These are phyloP conservation scores for Psittacula echo DNA, from an alignment of 2,797 vertebrate genomes.

Conservation along the genomic window DNA sequence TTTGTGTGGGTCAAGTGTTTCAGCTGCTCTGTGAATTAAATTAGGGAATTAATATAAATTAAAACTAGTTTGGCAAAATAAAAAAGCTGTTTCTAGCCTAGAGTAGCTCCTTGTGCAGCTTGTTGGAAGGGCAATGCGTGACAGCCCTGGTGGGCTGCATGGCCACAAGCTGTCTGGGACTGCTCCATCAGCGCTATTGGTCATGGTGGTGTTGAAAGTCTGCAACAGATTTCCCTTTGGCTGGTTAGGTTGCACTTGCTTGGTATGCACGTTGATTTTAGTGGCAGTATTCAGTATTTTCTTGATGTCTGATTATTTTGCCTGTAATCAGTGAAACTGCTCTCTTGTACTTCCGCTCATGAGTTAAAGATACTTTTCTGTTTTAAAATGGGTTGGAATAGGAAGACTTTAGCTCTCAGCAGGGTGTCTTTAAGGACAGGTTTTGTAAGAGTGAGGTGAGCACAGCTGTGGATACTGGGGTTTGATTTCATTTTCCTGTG, in stretches of 20 bases:
- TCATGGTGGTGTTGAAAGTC: not conserved
- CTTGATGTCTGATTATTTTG: not conserved
- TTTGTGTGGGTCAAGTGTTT: not conserved
- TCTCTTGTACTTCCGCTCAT: not conserved
- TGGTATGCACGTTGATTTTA: not conserved
- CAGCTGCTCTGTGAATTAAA: not conserved
- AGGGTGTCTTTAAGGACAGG: not conserved
- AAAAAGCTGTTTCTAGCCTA: not conserved
- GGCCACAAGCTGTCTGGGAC: fast-evolving
- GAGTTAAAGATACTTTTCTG: not conserved
- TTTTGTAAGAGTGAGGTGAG: not conserved
- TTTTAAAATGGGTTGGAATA: not conserved
- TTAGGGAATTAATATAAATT: not conserved
- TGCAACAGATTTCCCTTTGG: not conserved
- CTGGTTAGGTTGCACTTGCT: not conserved
- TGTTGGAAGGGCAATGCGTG: not conserved
- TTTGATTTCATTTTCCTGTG: not conserved
- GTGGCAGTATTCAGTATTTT: not conserved
- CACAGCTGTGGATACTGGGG: not conserved
- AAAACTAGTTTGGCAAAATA: not conserved
- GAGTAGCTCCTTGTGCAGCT: not conserved
- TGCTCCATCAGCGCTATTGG: fast-evolving
- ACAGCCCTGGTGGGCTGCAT: not conserved
- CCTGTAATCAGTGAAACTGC: not conserved
- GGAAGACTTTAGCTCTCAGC: not conserved